Percentiles rank a stretch among this genome's conserved stretches.
phyloP scores from a whole-genome alignment of 2,113 vertebrate species.

The Cephalopterus ornatus region DNA sequence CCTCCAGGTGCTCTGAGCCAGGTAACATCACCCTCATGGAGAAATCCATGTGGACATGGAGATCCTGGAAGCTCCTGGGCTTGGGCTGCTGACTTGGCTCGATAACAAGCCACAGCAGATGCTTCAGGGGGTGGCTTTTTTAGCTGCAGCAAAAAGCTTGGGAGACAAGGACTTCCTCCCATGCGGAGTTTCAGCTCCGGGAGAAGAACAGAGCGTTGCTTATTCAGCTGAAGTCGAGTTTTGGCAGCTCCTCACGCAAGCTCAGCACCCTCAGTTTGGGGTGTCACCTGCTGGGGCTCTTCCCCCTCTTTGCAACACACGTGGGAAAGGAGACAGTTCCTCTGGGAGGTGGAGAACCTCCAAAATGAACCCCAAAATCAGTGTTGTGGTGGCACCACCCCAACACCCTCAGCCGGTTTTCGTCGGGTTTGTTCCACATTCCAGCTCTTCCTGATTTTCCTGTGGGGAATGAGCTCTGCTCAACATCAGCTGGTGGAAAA shows the following conservation, averaged over 20 bases:
- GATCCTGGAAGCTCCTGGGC: no score
- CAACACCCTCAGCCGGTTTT: background rate
- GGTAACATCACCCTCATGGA: no score
- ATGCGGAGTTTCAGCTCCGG: slow-evolving; percentile 7
- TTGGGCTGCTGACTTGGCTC: background rate
- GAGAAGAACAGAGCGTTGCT: background rate
- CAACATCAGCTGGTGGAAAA: background rate
- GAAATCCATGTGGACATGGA: no score
- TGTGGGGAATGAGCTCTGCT: fast-evolving
- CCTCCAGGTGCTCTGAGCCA: no score
- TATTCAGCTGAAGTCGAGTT: slow-evolving; percentile 35
- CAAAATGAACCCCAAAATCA: background rate
- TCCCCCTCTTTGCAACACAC: background rate
- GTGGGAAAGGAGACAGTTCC: background rate
- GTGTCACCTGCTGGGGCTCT: background rate
- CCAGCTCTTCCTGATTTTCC: background rate
- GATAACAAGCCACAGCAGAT: background rate
- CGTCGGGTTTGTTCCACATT: background rate
- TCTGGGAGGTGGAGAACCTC: background rate
- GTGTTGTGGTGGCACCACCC: background rate
- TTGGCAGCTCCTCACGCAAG: background rate
- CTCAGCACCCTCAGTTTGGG: background rate
- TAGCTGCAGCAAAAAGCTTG: background rate
- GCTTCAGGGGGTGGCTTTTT: slow-evolving; percentile 34
- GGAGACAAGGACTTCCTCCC: slow-evolving; percentile 33